Evolutionary conservation across 2,113 vertebrate species (phyloP), one percentile per base, ranked within the genome.

Genomic region (Cromileptes altivelis): DNA sequence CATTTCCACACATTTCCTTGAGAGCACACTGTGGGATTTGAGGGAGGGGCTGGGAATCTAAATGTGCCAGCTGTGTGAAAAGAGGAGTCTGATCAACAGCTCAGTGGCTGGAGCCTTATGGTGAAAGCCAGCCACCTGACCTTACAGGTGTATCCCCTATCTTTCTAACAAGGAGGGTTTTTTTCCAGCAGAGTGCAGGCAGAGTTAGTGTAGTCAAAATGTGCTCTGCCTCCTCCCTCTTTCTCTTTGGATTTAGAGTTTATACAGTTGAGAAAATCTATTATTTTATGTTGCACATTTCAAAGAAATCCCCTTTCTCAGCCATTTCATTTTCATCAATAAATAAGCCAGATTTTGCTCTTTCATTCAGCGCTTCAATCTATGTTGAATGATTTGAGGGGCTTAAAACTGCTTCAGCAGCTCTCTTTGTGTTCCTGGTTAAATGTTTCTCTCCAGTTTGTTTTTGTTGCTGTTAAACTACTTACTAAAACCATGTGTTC

Each of bases 1-100:
- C 95, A 96, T 96, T 96, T 96, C 89, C 93, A 94, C 86, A 91
- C 93, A 82, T 95, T 95, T 95, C 91, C 95, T 95, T 92, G 91
- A 94, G 93, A 94, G 93, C 93, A 89, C 88, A 94, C 92, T 91
- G 91, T 92, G 93, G 91, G 92, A 91, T 89, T 92, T 93, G 85
- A 94, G 85, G 93, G 94, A 94, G 93, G 93, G 88, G 90, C 89
- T 69, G 85, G 83, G 92, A 93, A 88, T 92, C 93, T 92, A 90
- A 93, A 94, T 91, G 93, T 85, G 75, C 89, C 93, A 67, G 85
- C 87, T 85, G 88, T 78, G 86, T 93, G 92, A 93, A 93, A 94
- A 88, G 89, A 88, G 87, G 85, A 65, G 84, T 94, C 89, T 91
- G 89, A 94, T 89, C 82, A 92, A 88, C 90, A 90, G 88, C 85